Evolutionary conservation across 1,140 invertebrate species (phyloP).

Genomic region (Meloidogyne floridensis): DNA sequence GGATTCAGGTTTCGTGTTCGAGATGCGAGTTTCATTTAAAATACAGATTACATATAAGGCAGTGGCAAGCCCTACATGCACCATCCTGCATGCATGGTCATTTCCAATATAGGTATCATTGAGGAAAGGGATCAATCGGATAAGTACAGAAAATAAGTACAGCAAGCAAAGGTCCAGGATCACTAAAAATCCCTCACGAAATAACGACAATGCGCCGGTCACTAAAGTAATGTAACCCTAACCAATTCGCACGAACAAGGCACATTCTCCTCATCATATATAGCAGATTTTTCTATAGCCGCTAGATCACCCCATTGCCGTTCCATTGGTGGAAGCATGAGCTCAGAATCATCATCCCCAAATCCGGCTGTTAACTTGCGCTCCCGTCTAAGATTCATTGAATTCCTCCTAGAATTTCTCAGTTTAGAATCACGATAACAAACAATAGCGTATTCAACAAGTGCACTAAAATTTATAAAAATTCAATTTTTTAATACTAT

Average conservation of each 20-base stretch:
- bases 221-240: neutral
- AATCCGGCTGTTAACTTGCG: neutral
- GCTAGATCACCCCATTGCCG: neutral
- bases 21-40: neutral
- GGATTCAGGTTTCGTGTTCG: too few relatives aligned
- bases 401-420: constrained; percentile 27
- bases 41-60: neutral
- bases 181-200: too few relatives aligned
- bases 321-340: neutral
- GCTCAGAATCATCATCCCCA: neutral
- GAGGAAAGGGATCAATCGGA: too few relatives aligned
- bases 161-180: too few relatives aligned
- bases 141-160: too few relatives aligned
- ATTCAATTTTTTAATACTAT: neutral
- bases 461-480: constrained; percentile 29
- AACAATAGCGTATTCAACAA: constrained; percentile 55
- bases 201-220: too few relatives aligned
- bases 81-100: too few relatives aligned
- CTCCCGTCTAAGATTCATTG: constrained; percentile 15
- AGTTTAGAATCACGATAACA: constrained; percentile 45
- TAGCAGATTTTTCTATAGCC: neutral
- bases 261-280: neutral
- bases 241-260: constrained; percentile 44
- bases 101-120: too few relatives aligned
- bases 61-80: too few relatives aligned